Base-by-base conservation (phyloP, 2,888 invertebrate species). In the Ephialtes manifestator region DNA sequence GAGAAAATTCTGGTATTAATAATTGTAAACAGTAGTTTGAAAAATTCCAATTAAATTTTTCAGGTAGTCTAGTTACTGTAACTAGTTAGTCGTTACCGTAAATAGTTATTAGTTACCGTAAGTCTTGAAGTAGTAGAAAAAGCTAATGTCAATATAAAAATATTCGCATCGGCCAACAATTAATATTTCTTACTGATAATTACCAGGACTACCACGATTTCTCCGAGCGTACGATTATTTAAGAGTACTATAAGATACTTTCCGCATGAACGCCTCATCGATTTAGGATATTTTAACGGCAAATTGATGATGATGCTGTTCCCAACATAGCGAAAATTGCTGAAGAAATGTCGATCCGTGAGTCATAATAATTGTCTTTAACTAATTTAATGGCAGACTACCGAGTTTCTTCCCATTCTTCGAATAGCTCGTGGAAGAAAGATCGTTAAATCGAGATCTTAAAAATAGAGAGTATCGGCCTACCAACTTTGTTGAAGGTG, bases 361-460 rank as follows among this genome's bases (percentile, higher is more conserved):
- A 24, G 15, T 4, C 15, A 24, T 24, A 58, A 72, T 58, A 51
- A 43, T 24, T 28, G 72, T 58, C 20, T 55, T 72, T 58, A 46
- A 72, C 71, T 35, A 55, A 35, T 58, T 31, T 72, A 39, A 20
- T 10, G 39, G 8, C 13, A 5, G 5, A 10, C 72, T 72, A 43
- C n/a, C 10, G 46, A 60, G 43, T 24, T 55, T 58, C 15, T 58
- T 58, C 58, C 8, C 13, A 15, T n/a, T 28, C 24, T 7, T 4
- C 11, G 28, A 39, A 72, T 28, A 28, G 18, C 55, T 46, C 15
- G 18, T 20, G 28, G 58, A 43, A 53, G 58, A 58, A 58, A 58
- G 72, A 72, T 58, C 72, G 58, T 72, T 55, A 58, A 72, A 58
- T 39, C 18, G 43, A 20, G 72, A n/a, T 43, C 20, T 58, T 39